Conservation (phyloP, 2,797 vertebrate genomes). For the Microchirus variegatus region DNA sequence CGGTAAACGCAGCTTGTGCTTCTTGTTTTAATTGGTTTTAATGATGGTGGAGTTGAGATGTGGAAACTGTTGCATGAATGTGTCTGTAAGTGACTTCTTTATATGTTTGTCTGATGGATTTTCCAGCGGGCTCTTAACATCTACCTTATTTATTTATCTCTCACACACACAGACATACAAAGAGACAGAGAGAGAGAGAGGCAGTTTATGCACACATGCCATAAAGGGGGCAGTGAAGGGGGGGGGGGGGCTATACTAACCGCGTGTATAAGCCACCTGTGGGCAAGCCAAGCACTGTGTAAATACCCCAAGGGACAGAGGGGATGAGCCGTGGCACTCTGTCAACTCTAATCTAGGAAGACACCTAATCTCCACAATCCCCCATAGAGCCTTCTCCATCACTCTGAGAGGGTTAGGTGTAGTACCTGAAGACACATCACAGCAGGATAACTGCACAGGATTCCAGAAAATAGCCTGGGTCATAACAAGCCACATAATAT, state of each 20-base stretch:
- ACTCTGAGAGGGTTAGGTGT: slow-evolving; percentile 54
- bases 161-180: slow-evolving; percentile 7
- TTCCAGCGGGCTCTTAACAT: slow-evolving; percentile 50
- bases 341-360: slow-evolving; percentile 70
- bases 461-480: slow-evolving; percentile 15
- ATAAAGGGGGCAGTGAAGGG: slow-evolving; percentile 40
- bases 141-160: not conserved
- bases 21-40: slow-evolving; percentile 9
- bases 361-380: slow-evolving; percentile 75
- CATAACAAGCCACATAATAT: not conserved
- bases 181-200: not conserved
- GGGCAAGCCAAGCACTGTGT: slow-evolving; percentile 70
- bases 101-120: not conserved
- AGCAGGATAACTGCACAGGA: slow-evolving; percentile 16
- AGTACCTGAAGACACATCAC: slow-evolving; percentile 36
- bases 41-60: not conserved
- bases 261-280: slow-evolving; percentile 78
- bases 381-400: slow-evolving; percentile 57
- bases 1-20: slow-evolving; percentile 12
- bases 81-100: not conserved
- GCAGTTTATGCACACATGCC: slow-evolving; percentile 39
- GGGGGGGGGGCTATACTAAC: slow-evolving; percentile 49
- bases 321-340: slow-evolving; percentile 65
- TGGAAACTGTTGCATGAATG: not conserved
- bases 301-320: slow-evolving; percentile 66